Evolutionary conservation across 2,797 vertebrate genomes (phyloP), one percentile per base, ranked within the genome.

Genomic region (Meriones psammophilus): DNA sequence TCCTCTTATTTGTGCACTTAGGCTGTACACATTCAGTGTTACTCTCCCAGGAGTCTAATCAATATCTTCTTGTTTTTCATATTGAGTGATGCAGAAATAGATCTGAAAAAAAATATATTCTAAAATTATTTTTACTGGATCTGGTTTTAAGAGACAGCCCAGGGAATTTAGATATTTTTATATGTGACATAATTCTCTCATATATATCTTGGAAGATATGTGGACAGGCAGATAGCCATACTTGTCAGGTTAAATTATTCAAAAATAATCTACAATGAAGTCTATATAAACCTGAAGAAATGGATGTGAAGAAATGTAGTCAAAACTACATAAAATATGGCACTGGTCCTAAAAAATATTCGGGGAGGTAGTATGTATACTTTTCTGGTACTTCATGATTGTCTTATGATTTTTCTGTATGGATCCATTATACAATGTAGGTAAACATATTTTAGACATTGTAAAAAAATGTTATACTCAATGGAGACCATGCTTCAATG

Each of bases 1-100:
- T 93, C 88, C 30, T 94, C 62, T 94, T 69, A 68, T 96, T 92
- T 89, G 42, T 79, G 56, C 2, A 74, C 30, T 28, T 94, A 79
- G 46, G 89, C 33, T 94, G 86, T 86, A 3, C 68, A 77, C 54
- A 94, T 81, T 96, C 66, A 93, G 30, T 88, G 26, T 91, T 88
- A 90, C 92, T 96, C 62, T 97, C 56, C 56, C 77, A 76, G 54
- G 50, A 96, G 80, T 36, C 60, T 96, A 92, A 97, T 97, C 71
- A 96, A 81, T 93, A 94, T 96, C 46, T 89, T 93, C 56, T 76
- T 7, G 0, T 85, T 73, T 94, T 89, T 96, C 66, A 58, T 88
- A 81, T 56, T 92, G 80, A 96, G 39, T 50, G 91, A 30, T 91
- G 56, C 56, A 94, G 33, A 95, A 93, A 90, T n/a, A 89, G 76